Conservation (phyloP, 2,888 invertebrate genomes). For the Periphyllus acericola region DNA sequence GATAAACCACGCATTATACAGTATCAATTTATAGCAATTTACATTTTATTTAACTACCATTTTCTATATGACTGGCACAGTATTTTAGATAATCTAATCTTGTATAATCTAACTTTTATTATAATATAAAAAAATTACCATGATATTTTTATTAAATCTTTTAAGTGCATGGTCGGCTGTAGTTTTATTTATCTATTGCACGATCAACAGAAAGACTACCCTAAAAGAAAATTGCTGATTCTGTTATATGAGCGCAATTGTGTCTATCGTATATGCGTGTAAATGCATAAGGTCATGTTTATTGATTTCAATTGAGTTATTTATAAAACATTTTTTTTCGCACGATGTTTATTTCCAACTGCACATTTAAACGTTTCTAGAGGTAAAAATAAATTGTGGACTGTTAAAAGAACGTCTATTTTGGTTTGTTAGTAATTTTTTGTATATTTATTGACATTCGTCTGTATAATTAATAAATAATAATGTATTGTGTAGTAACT, state of each 20-base stretch:
- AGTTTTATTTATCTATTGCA: not conserved
- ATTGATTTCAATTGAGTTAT: conserved; percentile 15
- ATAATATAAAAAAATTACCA: not conserved
- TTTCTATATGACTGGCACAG: no score
- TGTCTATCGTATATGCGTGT: not conserved
- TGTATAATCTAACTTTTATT: no score
- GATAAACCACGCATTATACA: no score
- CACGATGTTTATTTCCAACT: not conserved
- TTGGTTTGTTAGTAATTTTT: no score
- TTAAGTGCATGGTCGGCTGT: conserved; percentile 38
- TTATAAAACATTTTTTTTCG: not conserved
- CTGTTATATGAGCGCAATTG: not conserved
- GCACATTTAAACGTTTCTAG: not conserved
- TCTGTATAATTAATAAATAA: no score
- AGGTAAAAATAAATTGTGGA: not conserved
- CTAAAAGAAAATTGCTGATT: conserved; percentile 16
- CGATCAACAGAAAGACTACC: not conserved
- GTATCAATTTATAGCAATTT: no score
- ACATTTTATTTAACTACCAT: no score
- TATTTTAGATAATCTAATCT: no score
- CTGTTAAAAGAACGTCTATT: no score
- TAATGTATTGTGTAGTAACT: no score
- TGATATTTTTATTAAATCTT: conserved; percentile 16
- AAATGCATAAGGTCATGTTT: conserved; percentile 10
- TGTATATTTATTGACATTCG: no score